Evolutionary conservation across 2,113 vertebrate genomes (phyloP).

Genomic region (Corydoras sp.): DNA sequence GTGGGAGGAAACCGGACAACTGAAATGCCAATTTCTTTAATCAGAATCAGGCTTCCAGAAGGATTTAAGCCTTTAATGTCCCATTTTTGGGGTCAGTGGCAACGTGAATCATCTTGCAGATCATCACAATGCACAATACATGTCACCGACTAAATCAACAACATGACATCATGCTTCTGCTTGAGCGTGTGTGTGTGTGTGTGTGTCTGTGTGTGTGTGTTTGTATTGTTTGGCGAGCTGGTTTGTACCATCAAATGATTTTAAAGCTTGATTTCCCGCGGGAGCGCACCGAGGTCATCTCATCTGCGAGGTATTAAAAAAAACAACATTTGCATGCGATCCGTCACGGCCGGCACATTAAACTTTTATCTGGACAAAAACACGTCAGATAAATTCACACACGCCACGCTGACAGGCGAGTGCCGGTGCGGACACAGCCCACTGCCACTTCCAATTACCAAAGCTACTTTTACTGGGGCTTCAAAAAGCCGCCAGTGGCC

Average conservation of each 20-base stretch:
- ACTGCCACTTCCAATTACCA: constrained; percentile 77
- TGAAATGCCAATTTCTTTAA: too few relatives aligned
- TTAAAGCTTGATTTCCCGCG: constrained; percentile 85
- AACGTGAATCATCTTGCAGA: too few relatives aligned
- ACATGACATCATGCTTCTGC: constrained; percentile 13
- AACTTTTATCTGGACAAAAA: constrained; percentile 97
- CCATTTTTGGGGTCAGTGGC: too few relatives aligned
- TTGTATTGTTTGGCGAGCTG: constrained; percentile 19
- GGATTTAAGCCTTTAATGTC: too few relatives aligned
- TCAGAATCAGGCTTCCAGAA: too few relatives aligned
- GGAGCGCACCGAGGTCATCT: constrained; percentile 88
- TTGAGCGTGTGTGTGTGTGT: not conserved
- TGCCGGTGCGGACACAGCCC: constrained; percentile 71
- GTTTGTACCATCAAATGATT: constrained; percentile 74
- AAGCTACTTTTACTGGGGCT: constrained; percentile 80
- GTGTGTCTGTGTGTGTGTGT: not conserved
- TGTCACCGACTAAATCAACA: constrained; percentile 7
- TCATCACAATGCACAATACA: not conserved
- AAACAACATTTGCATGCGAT: constrained; percentile 98
- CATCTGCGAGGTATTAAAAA: constrained; percentile 82
- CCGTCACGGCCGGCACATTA: constrained; percentile 91
- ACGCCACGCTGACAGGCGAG: constrained; percentile 80
- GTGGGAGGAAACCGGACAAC: too few relatives aligned
- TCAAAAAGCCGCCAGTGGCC: constrained; percentile 41
- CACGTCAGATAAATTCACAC: constrained; percentile 96